These are phyloP conservation scores for Trissoscelio sp. DNA, from an alignment of 2,888 invertebrate genomes.

Conservation along the genomic window DNA sequence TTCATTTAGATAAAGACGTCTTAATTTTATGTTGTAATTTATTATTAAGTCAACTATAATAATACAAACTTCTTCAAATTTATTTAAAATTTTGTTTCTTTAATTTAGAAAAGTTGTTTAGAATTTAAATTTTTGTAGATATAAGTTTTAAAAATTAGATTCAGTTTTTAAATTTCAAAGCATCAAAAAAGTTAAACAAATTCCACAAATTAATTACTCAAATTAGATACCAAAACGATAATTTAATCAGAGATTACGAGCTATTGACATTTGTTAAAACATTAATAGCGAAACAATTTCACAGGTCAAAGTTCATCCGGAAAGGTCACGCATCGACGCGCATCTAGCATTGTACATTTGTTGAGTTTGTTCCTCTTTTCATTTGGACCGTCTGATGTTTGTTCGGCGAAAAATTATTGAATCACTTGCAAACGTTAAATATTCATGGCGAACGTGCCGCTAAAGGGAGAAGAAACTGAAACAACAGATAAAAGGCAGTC, in stretches of 20 bases:
- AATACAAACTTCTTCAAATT: too few relatives aligned
- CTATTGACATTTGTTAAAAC: slow-evolving; percentile 43
- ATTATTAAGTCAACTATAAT: background rate
- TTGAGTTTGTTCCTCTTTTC: background rate
- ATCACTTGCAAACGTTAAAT: slow-evolving; percentile 18
- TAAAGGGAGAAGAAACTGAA: slow-evolving; percentile 23
- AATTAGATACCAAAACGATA: too few relatives aligned
- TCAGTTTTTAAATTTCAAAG: too few relatives aligned
- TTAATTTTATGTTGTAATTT: background rate
- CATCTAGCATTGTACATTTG: slow-evolving; percentile 19
- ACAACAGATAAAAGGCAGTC: slow-evolving; percentile 44
- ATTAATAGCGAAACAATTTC: slow-evolving; percentile 20
- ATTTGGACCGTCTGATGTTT: slow-evolving; percentile 17
- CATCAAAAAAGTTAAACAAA: too few relatives aligned
- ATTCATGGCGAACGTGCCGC: slow-evolving; percentile 16
- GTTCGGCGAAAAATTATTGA: slow-evolving; percentile 26
- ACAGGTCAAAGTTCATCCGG: slow-evolving; percentile 43
- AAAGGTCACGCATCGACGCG: slow-evolving; percentile 32
- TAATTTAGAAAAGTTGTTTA: too few relatives aligned
- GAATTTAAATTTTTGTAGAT: too few relatives aligned
- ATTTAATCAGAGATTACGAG: too few relatives aligned
- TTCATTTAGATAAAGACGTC: background rate
- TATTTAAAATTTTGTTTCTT: too few relatives aligned
- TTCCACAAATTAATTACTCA: too few relatives aligned
- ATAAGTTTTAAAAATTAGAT: too few relatives aligned